A percentile compares a stretch with the other conserved stretches of the same genome.
These are phyloP conservation scores for Platycnemis pennipes DNA, from an alignment of 2,888 invertebrate species.

Conservation along the genomic window DNA sequence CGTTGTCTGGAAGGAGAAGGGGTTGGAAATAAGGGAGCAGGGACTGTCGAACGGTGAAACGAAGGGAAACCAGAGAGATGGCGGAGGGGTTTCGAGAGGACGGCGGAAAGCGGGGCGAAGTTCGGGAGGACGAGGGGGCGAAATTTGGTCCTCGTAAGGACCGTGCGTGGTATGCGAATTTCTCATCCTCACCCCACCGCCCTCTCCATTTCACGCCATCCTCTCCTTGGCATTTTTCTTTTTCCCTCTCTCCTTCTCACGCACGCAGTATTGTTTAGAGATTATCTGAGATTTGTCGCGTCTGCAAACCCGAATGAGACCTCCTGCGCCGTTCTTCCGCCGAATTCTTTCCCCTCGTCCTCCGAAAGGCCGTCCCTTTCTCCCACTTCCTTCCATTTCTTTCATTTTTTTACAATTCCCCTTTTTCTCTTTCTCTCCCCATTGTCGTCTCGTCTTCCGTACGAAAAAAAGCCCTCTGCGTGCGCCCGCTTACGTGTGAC, in stretches of 20 bases:
- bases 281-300: conserved; percentile 50
- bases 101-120: not conserved
- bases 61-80: not conserved
- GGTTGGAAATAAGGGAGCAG: not conserved
- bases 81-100: not conserved
- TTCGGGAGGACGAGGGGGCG: not conserved
- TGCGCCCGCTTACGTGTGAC: not conserved
- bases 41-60: not conserved
- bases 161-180: not conserved
- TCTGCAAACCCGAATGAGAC: not conserved
- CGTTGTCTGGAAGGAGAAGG: not conserved
- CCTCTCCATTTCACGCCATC: not conserved
- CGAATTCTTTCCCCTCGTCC: not conserved
- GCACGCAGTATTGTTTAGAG: conserved; percentile 15
- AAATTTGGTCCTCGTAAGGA: not conserved
- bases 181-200: not conserved
- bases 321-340: not conserved
- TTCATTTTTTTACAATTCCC: not conserved
- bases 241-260: not conserved
- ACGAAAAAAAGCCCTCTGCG: not conserved
- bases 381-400: not conserved
- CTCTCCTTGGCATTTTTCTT: not conserved
- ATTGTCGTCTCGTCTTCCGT: not conserved
- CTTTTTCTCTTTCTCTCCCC: not conserved
- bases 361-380: not conserved